Conservation (phyloP, 2,888 invertebrate species). For the Leistus spinibarbis region DNA sequence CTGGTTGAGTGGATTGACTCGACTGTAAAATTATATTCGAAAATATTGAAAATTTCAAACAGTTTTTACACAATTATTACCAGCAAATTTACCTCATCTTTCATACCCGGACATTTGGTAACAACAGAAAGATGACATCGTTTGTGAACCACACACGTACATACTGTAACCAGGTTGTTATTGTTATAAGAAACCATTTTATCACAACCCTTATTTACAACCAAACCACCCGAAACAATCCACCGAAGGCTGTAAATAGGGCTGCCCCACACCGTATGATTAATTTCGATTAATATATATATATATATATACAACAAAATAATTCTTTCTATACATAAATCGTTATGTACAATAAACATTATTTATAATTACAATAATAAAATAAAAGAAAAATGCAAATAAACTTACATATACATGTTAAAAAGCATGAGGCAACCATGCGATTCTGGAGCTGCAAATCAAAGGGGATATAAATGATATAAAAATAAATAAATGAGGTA, state of each 20-base stretch:
- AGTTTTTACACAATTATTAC: background rate
- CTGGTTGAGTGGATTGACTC: constrained; percentile 65
- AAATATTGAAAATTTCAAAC: background rate
- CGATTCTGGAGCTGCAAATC: constrained; percentile 55
- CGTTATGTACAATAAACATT: constrained; percentile 34
- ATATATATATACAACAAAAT: constrained; percentile 24
- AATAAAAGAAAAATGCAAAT: constrained; percentile 46
- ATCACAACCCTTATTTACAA: constrained; percentile 26
- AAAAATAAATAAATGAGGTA: constrained; percentile 38
- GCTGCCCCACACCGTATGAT: constrained; percentile 26
- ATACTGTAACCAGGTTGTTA: constrained; percentile 72
- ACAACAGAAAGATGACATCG: constrained; percentile 96
- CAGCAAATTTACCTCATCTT: constrained; percentile 71
- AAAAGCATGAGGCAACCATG: constrained; percentile 55
- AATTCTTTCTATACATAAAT: constrained; percentile 26
- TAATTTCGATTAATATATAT: background rate
- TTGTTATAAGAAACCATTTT: constrained; percentile 6
- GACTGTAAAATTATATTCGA: constrained; percentile 50
- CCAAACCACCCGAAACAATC: constrained; percentile 20
- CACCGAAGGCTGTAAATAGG: constrained; percentile 35
- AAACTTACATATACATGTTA: constrained; percentile 54
- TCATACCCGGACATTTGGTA: constrained; percentile 98
- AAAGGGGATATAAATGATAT: constrained; percentile 48
- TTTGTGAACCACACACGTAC: constrained; percentile 99
- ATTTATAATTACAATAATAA: constrained; percentile 42